phyloP scores from a whole-genome alignment of 2,888 invertebrate genomes.

The Linnaemya vulpina region DNA sequence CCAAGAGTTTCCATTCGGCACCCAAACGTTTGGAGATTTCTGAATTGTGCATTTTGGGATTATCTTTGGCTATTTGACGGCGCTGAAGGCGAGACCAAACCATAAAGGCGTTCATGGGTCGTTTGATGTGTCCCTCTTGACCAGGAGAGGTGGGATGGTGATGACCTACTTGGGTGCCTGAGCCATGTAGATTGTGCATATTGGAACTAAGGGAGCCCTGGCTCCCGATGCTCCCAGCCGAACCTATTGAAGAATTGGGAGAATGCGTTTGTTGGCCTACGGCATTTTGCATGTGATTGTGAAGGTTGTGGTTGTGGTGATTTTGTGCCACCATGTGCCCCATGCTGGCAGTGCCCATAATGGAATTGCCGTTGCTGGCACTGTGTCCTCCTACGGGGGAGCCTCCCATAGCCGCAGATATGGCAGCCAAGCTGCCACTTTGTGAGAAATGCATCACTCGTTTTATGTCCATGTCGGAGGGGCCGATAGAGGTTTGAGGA shows the following conservation, averaged over 20 bases:
- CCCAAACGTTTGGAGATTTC: conserved; percentile 96
- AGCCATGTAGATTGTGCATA: conserved; percentile 69
- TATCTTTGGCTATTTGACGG: conserved; percentile 95
- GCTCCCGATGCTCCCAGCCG: conserved; percentile 77
- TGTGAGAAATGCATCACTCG: conserved; percentile 83
- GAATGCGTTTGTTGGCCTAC: conserved; percentile 80
- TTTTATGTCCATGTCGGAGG: conserved; percentile 81
- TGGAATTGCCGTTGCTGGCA: conserved; percentile 77
- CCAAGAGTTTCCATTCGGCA: conserved; percentile 95
- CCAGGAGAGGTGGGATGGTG: conserved; percentile 81
- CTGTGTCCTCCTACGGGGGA: conserved; percentile 80
- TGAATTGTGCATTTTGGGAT: conserved; percentile 96
- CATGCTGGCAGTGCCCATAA: conserved; percentile 80
- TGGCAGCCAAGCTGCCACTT: conserved; percentile 79
- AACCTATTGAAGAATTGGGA: conserved; percentile 81
- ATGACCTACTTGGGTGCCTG: conserved; percentile 54
- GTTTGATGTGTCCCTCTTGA: conserved; percentile 92
- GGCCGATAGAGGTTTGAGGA: conserved; percentile 77
- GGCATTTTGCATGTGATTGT: conserved; percentile 72
- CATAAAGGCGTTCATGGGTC: conserved; percentile 99
- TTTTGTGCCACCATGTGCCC: conserved; percentile 77
- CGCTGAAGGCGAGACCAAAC: conserved; percentile 96
- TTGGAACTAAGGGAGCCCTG: conserved; percentile 72
- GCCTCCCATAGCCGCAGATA: conserved; percentile 82
- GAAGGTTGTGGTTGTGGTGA: conserved; percentile 58